Evolutionary conservation across 2,797 vertebrate genomes (phyloP).

Genomic region (Gambelia wislizenii): DNA sequence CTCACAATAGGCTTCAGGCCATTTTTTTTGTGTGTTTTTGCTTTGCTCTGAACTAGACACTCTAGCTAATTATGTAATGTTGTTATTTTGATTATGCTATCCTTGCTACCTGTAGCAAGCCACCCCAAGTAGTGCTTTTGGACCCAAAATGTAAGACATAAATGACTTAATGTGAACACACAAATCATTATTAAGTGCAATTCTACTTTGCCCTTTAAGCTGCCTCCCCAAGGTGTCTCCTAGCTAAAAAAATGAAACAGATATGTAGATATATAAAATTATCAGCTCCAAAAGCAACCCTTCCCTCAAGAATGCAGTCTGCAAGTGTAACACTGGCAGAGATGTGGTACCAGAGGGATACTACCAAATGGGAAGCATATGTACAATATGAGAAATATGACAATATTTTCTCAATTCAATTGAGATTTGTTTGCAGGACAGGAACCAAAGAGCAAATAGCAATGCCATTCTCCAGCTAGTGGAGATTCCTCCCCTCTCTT

Average conservation of each 20-base stretch:
- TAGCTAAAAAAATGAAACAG: not conserved
- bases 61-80: not conserved
- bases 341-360: not conserved
- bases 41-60: not conserved
- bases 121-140: not conserved
- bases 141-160: too few species aligned
- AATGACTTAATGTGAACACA: not conserved
- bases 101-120: not conserved
- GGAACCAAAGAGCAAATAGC: not conserved
- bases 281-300: not conserved
- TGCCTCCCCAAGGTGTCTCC: not conserved
- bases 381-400: not conserved
- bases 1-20: too few species aligned
- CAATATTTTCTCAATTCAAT: not conserved
- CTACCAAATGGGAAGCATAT: not conserved
- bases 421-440: not conserved
- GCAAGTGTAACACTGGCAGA: not conserved
- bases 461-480: not conserved
- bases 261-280: not conserved
- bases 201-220: not conserved
- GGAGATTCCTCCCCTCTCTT: too few species aligned
- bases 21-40: not conserved
- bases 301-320: not conserved
- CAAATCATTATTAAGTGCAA: too few species aligned
- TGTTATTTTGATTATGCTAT: not conserved